phyloP scores from a whole-genome alignment of 2,797 vertebrate species.

The Sebastes taczanowskii region DNA sequence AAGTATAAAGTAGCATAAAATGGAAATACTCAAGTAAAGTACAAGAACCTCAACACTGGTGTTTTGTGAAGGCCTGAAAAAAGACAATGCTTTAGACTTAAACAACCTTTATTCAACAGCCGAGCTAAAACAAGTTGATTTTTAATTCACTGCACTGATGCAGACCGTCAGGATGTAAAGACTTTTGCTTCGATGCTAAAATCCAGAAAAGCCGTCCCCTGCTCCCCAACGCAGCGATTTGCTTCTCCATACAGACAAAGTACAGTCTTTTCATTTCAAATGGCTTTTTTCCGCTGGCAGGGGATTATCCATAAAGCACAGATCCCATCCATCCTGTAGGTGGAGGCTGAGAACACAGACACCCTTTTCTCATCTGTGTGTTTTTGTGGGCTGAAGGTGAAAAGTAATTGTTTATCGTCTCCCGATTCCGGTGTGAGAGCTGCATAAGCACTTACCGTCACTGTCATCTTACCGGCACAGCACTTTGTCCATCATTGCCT shows the following conservation, averaged over 20 bases:
- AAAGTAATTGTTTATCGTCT: constrained; percentile 64
- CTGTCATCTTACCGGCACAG: constrained; percentile 7
- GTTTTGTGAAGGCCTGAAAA: neutral
- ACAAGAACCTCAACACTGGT: neutral
- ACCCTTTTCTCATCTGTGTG: constrained; percentile 19
- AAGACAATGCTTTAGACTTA: neutral
- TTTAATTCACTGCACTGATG: neutral
- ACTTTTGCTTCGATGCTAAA: neutral
- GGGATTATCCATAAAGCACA: constrained; percentile 25
- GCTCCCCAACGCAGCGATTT: constrained; percentile 11
- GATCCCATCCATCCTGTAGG: constrained; percentile 2
- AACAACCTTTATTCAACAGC: neutral
- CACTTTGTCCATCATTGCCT: constrained; percentile 43
- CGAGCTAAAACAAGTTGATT: neutral
- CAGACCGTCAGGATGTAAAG: neutral
- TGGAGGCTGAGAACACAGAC: neutral
- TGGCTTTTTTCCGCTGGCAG: constrained; percentile 14
- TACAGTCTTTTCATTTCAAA: constrained; percentile 47
- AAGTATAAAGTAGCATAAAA: neutral
- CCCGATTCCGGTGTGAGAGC: constrained; percentile 37
- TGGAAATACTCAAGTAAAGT: neutral
- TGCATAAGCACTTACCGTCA: constrained; percentile 38
- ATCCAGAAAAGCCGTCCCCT: constrained; percentile 13
- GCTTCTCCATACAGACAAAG: constrained; percentile 15
- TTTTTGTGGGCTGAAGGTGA: constrained; percentile 56